Base-by-base conservation (phyloP, 1,140 invertebrate species). In the Temnothorax curvispinosus region DNA sequence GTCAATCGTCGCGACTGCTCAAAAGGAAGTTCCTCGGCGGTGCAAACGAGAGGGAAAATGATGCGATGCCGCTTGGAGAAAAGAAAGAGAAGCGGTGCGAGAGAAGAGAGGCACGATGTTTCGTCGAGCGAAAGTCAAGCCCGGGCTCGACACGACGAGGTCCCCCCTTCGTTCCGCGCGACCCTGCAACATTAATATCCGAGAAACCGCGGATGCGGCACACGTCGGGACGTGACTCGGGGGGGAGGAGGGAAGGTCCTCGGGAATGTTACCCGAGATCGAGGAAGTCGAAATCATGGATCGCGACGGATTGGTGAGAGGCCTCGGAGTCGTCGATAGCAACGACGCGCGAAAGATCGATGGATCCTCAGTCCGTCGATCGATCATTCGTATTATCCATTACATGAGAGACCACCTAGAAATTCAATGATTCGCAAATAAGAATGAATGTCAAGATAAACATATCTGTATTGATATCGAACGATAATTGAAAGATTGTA, bases 121-220 rank as follows among this genome's bases (percentile, higher is more conserved):
- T 50, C 41, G 41, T 50, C 41, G 90, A 93, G 93, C 91, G 93
- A 94, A 94, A 94, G 93, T 94, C 91, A 87, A 92, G 93, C 92
- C 64, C 84, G 89, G 75, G 65, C 87, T 50, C 50, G 44, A 67
- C 80, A 56, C 52, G 82, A 44, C n/a, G 65, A 62, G 67, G 11
- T 13, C 52, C 69, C 62, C 78, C 76, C 77, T 90, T 58, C 85
- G 56, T 80, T 64, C 58, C 8, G 44, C 60, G 60, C 89, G 87
- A 91, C 60, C 69, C 87, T 86, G 87, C 87, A 85, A 82, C 87
- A 85, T 89, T 89, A 91, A 87, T 91, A 91, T 91, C 87, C 87
- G 90, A 89, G 90, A 91, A 91, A 91, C 90, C 85, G 41, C 87
- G 87, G 87, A 91, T 91, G 71, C 90, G 85, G 75, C 80, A 80